A percentile compares a stretch with the other conserved stretches of the same genome.
phyloP scores from a whole-genome alignment of 2,888 invertebrate species.

The Lasioglossum lativentre region DNA sequence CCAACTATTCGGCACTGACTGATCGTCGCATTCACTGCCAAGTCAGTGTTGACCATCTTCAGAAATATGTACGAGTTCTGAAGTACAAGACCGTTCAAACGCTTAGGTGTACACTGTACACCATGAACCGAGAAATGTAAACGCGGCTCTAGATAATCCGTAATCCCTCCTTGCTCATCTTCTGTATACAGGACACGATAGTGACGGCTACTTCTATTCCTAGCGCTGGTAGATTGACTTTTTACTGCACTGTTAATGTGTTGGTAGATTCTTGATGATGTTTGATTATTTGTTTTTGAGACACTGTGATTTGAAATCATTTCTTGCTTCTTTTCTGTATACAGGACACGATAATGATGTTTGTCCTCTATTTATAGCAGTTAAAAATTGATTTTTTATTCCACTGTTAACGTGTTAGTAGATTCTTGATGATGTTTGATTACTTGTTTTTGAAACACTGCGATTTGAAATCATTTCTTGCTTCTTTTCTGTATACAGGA shows the following conservation, averaged over 20 bases:
- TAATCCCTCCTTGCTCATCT: neutral
- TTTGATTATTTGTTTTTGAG: neutral
- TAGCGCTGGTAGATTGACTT: neutral
- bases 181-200: neutral
- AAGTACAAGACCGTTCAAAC: conserved; percentile 21
- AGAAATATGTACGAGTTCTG: conserved; percentile 35
- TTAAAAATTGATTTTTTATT: neutral
- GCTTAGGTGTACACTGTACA: neutral
- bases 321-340: neutral
- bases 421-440: neutral
- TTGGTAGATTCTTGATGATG: neutral
- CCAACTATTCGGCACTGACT: conserved; percentile 50
- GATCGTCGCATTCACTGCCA: conserved; percentile 27
- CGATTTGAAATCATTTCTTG: neutral
- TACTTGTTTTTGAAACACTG: neutral
- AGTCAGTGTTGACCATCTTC: conserved; percentile 21
- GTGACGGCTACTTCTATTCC: neutral
- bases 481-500: neutral
- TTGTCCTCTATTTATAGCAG: neutral
- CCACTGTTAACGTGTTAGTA: neutral
- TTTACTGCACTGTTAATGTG: neutral
- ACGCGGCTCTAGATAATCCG: neutral
- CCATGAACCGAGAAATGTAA: neutral
- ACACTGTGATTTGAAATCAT: neutral
- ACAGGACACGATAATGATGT: neutral